Percentiles rank a stretch among this genome's conserved stretches.
Conservation (phyloP, 1,140 invertebrate species). For the Megathymus violae region DNA sequence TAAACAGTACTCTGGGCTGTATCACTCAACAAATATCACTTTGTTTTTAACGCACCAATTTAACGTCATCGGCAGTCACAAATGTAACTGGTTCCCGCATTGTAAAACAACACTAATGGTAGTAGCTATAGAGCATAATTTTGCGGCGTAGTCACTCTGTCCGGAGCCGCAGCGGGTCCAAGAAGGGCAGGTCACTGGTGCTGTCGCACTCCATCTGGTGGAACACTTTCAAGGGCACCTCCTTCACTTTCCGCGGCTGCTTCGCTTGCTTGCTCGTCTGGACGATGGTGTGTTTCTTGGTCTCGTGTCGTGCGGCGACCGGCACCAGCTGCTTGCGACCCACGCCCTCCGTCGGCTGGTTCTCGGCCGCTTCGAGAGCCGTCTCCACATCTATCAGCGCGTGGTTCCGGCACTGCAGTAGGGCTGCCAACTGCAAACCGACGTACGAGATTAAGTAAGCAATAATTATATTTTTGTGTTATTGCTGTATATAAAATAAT, state of each 20-base stretch:
- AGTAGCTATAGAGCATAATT: constrained; percentile 66
- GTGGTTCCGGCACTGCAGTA: constrained; percentile 73
- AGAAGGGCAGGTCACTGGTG: constrained; percentile 60
- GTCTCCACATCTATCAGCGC: constrained; percentile 75
- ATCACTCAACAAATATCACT: neutral
- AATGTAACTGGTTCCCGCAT: neutral
- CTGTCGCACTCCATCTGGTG: constrained; percentile 62
- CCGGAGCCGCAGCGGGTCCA: constrained; percentile 68
- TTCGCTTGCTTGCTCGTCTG: constrained; percentile 38
- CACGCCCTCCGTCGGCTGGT: constrained; percentile 50
- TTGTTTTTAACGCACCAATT: neutral
- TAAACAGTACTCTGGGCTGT: too few species aligned
- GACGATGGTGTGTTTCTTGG: constrained; percentile 21
- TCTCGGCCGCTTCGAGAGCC: constrained; percentile 71
- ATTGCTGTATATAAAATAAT: too few species aligned
- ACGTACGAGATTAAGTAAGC: too few species aligned
- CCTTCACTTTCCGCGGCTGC: constrained; percentile 52
- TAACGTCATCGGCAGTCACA: neutral
- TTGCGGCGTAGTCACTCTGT: constrained; percentile 74
- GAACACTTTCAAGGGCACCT: constrained; percentile 73
- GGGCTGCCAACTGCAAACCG: constrained; percentile 71
- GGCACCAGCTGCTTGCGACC: constrained; percentile 59
- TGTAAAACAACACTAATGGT: constrained; percentile 48
- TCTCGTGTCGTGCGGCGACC: constrained; percentile 38
- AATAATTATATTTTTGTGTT: too few species aligned